Percentiles rank a stretch among this genome's conserved stretches.
These are phyloP conservation scores for Polypedilum pembai DNA, from an alignment of 1,140 invertebrate genomes.

Conservation along the genomic window DNA sequence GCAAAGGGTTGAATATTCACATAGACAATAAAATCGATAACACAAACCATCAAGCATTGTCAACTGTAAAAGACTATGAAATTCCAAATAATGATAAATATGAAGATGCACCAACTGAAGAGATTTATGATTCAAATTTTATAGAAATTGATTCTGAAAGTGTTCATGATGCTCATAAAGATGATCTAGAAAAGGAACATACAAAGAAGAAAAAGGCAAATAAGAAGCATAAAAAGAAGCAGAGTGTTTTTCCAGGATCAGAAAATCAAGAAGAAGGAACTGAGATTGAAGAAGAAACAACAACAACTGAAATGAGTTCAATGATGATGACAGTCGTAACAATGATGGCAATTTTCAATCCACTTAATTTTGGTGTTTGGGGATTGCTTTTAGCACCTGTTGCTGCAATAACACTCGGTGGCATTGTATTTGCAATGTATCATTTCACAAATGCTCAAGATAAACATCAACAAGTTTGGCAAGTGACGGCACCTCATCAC, in stretches of 20 bases:
- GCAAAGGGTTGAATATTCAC: neutral
- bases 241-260: too few species aligned
- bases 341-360: slow-evolving; percentile 16
- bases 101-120: neutral
- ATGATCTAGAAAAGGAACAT: neutral
- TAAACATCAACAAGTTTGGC: neutral
- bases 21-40: slow-evolving; percentile 5
- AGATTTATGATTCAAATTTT: neutral
- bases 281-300: neutral
- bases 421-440: neutral
- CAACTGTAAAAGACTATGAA: neutral
- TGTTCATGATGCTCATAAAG: neutral
- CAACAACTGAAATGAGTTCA: neutral
- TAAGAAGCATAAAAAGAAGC: neutral
- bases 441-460: neutral
- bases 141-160: neutral
- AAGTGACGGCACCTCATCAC: neutral
- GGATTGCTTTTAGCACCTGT: neutral
- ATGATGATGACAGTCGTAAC: neutral
- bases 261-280: neutral
- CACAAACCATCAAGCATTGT: neutral
- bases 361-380: neutral
- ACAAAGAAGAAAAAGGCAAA: neutral
- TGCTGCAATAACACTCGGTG: neutral
- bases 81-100: neutral